Percentiles rank a stretch among this genome's conserved stretches.
These are phyloP conservation scores for Rhineura floridana DNA, from an alignment of 2,113 vertebrate genomes.

Conservation along the genomic window DNA sequence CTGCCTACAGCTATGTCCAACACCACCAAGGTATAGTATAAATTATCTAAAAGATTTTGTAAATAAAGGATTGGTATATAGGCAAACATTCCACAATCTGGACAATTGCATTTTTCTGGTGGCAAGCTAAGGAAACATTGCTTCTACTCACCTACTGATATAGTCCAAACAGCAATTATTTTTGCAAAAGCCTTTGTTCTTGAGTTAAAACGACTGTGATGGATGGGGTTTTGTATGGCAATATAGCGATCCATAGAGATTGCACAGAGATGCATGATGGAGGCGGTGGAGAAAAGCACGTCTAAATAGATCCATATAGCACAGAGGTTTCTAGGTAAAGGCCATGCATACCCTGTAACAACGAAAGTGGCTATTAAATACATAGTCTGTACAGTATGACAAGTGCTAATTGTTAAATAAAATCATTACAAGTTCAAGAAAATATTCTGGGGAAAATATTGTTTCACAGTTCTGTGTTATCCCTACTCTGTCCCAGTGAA, in stretches of 20 bases:
- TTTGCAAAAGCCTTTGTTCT: slow-evolving; percentile 92
- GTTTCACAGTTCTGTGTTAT: no score
- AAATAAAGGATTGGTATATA: no score
- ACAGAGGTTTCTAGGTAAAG: slow-evolving; percentile 87
- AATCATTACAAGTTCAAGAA: no score
- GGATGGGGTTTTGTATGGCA: slow-evolving; percentile 93
- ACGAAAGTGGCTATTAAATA: slow-evolving; percentile 34
- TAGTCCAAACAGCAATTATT: slow-evolving; percentile 95
- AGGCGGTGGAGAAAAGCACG: slow-evolving; percentile 94
- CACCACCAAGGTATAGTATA: no score
- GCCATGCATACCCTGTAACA: slow-evolving; percentile 88
- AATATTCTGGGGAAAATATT: no score
- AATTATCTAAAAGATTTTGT: no score
- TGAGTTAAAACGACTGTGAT: slow-evolving; percentile 96
- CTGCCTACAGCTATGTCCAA: no score
- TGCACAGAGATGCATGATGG: slow-evolving; percentile 97
- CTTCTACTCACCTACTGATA: slow-evolving; percentile 89
- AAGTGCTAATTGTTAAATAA: not conserved
- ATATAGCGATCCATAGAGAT: slow-evolving; percentile 97
- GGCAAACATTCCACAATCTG: not conserved
- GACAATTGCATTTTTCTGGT: not conserved
- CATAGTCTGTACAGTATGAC: no score
- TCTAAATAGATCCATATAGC: slow-evolving; percentile 97
- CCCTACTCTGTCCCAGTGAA: no score
- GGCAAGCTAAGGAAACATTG: slow-evolving; percentile 21